phyloP scores from a whole-genome alignment of 2,888 invertebrate species.

The Dryococelus australis region DNA sequence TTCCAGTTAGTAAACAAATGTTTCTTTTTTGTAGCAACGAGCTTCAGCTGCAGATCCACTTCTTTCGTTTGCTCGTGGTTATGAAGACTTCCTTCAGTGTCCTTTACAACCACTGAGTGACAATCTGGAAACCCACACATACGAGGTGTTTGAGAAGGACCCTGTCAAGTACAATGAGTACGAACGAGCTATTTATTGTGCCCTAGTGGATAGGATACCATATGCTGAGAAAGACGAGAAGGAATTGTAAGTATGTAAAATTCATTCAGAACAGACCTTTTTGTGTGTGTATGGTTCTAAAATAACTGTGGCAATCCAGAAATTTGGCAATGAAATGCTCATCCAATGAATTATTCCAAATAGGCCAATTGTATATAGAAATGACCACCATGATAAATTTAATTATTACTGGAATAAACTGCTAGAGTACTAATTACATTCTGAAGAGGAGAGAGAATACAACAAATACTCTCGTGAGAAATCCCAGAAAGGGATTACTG shows the following conservation, averaged over 20 bases:
- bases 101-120: conserved; percentile 94
- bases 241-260: conserved; percentile 46
- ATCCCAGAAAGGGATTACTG: too few species aligned
- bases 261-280: not conserved
- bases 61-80: conserved; percentile 70
- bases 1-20: not conserved
- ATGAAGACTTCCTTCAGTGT: conserved; percentile 91
- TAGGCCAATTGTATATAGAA: too few species aligned
- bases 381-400: too few species aligned
- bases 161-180: conserved; percentile 93
- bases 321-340: too few species aligned
- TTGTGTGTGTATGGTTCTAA: too few species aligned
- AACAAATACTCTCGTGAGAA: too few species aligned
- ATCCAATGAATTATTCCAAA: too few species aligned
- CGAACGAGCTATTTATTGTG: conserved; percentile 81
- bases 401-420: too few species aligned
- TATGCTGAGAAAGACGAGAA: conserved; percentile 62
- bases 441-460: too few species aligned
- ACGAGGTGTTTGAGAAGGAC: conserved; percentile 98
- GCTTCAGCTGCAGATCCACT: conserved; percentile 49
- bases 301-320: too few species aligned
- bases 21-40: not conserved
- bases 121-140: conserved; percentile 94
- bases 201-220: conserved; percentile 68
- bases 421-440: too few species aligned